Conservation (phyloP, 1,140 invertebrate species). For the Myzus persicae region DNA sequence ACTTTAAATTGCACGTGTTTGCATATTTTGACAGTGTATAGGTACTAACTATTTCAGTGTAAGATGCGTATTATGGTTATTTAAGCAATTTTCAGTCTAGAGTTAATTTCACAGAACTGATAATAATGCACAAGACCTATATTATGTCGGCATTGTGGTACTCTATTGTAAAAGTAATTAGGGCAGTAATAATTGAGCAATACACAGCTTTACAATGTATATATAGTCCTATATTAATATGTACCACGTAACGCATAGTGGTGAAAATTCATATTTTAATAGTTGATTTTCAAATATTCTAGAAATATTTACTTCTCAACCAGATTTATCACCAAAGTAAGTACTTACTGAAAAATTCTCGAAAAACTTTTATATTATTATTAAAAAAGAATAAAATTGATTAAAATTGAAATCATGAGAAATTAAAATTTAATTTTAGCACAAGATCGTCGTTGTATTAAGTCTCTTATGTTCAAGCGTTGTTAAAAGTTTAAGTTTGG, state of each 20-base stretch:
- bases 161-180: neutral
- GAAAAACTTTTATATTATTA: neutral
- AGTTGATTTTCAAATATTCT: neutral
- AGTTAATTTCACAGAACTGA: too few relatives aligned
- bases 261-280: neutral
- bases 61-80: neutral
- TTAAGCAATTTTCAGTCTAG: too few relatives aligned
- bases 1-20: neutral
- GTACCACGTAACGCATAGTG: neutral
- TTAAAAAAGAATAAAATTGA: neutral
- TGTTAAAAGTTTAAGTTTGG: neutral
- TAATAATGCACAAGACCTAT: neutral
- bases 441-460: neutral
- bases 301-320: neutral
- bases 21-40: neutral
- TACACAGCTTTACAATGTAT: neutral
- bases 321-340: neutral
- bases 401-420: neutral
- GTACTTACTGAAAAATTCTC: neutral
- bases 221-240: too few relatives aligned
- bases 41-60: neutral
- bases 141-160: neutral
- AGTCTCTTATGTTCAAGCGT: neutral
- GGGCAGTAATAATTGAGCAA: neutral
- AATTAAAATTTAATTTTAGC: neutral